Conservation (phyloP, 1,140 invertebrate genomes). For the Papilio polyxenes region DNA sequence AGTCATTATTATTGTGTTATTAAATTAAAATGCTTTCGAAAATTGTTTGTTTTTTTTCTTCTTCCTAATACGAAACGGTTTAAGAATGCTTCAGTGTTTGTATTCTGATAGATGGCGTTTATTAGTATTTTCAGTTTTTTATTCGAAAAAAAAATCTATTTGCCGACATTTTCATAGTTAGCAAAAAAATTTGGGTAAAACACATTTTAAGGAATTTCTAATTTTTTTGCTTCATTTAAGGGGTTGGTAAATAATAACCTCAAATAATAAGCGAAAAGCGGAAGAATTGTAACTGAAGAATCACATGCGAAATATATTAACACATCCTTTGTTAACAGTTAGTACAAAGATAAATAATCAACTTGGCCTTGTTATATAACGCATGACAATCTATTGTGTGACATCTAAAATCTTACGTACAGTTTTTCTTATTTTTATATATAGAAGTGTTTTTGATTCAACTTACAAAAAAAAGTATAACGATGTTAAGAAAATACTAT, state of each 20-base stretch:
- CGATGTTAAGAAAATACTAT: too few species aligned
- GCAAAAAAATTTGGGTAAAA: too few species aligned
- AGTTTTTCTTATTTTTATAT: too few species aligned
- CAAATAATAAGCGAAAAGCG: background rate
- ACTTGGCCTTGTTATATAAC: background rate
- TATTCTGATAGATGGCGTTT: too few species aligned
- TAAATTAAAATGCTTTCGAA: background rate
- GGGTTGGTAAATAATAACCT: background rate
- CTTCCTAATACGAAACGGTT: background rate
- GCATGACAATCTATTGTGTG: background rate
- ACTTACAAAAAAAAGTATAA: too few species aligned
- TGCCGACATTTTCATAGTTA: too few species aligned
- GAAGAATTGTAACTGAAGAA: constrained; percentile 4
- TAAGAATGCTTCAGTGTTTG: background rate
- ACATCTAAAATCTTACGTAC: background rate
- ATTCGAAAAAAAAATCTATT: too few species aligned
- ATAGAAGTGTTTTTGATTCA: too few species aligned
- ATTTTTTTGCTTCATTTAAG: background rate
- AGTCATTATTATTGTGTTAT: constrained; percentile 5
- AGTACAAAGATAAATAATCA: background rate
- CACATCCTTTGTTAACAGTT: constrained; percentile 9
- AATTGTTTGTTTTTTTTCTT: too few species aligned
- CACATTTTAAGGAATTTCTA: too few species aligned
- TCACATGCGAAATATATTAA: constrained; percentile 1
- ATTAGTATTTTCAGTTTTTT: too few species aligned